A percentile compares a stretch with the other conserved stretches of the same genome.
Conservation (phyloP, 53 echinoderm and acorn worm species). For the Echinometra lucunter region DNA sequence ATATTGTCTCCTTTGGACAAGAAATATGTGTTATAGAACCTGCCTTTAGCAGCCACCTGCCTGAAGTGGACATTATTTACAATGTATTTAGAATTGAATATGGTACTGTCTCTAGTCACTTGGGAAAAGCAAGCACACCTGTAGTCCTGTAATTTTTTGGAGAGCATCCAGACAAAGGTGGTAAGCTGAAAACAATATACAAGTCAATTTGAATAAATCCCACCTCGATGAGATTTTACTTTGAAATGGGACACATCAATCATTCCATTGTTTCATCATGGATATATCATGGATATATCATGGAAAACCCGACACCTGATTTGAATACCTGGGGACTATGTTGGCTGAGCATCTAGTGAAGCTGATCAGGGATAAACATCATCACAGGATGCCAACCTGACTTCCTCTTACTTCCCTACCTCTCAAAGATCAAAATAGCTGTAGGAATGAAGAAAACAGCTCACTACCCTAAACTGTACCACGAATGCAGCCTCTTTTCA, state of each 20-base stretch:
- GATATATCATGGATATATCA: constrained; percentile 23
- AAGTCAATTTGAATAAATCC: neutral
- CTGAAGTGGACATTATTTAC: no score
- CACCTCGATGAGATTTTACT: neutral
- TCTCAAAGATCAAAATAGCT: neutral
- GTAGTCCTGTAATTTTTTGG: neutral
- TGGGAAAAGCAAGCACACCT: neutral
- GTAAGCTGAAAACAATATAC: neutral
- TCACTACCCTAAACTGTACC: neutral
- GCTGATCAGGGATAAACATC: neutral
- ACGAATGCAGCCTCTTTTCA: neutral
- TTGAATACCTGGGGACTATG: constrained; percentile 3
- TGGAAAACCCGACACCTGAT: constrained; percentile 3
- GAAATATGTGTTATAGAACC: no score
- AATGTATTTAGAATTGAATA: neutral
- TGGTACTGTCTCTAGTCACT: neutral
- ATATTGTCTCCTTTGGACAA: no score
- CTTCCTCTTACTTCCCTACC: neutral
- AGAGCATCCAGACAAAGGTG: neutral
- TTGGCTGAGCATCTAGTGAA: constrained; percentile 1
- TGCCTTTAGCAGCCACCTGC: no score
- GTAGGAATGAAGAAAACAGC: neutral
- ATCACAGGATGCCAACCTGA: neutral
- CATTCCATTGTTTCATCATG: constrained; percentile 15
- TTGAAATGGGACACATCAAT: neutral